These are phyloP conservation scores for Sceloporus tristichus DNA, from an alignment of 2,113 vertebrate species.

Conservation along the genomic window DNA sequence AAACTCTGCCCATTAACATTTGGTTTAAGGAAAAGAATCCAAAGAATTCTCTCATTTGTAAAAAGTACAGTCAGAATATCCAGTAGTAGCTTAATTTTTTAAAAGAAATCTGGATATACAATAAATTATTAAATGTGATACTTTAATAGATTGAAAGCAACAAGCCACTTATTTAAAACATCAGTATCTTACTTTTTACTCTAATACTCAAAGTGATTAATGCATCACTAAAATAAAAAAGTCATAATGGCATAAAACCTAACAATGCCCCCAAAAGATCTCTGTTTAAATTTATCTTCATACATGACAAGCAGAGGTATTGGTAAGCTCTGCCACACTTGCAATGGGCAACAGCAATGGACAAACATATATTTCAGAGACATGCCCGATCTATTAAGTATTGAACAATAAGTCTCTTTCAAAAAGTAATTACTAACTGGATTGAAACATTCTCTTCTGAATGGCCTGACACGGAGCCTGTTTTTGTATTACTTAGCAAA, in stretches of 20 bases:
- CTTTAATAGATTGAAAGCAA: background rate
- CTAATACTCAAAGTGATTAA: background rate
- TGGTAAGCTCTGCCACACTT: background rate
- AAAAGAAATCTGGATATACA: background rate
- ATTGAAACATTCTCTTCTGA: constrained; percentile 62
- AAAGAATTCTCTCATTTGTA: background rate
- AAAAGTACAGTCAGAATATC: background rate
- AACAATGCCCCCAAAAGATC: background rate
- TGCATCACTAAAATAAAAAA: background rate
- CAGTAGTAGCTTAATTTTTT: too few relatives aligned
- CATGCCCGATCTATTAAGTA: background rate
- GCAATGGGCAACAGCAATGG: background rate
- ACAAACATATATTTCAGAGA: background rate
- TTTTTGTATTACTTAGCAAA: constrained; percentile 51
- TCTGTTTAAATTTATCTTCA: background rate
- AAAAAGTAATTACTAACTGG: constrained; percentile 25
- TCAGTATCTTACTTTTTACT: background rate
- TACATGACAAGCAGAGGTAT: background rate
- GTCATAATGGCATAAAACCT: background rate
- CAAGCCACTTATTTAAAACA: background rate
- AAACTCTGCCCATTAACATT: too few relatives aligned
- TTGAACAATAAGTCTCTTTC: constrained; percentile 45
- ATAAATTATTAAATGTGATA: background rate
- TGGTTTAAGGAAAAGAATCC: background rate
- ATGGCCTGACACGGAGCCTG: constrained; percentile 44